Evolutionary conservation across 2,888 invertebrate species (phyloP), one percentile per base, ranked within the genome.

Genomic region (Bedellia somnulentella): DNA sequence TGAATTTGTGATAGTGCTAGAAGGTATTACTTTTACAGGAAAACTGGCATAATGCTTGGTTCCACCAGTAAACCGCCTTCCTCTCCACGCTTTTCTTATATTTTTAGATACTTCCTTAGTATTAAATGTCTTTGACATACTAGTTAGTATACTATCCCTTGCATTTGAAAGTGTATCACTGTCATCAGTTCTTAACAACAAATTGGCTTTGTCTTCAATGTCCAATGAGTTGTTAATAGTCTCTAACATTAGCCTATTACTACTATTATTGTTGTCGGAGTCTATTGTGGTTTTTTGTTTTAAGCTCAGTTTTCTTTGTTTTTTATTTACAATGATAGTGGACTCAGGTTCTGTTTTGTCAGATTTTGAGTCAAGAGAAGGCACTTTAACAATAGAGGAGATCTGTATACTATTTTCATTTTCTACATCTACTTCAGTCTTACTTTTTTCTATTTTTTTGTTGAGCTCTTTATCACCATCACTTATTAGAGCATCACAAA

Each of bases 371-470:
- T 70, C 73, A 54, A 55, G 59, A 51, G 66, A 73, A 75, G 75
- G 75, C 75, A 75, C 75, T 73, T 75, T 71, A 57, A 63, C 66
- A 58, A 56, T 57, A 60, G 68, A 62, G 50, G 73, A 70, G 71
- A 67, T 73, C 71, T 70, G 71, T 68, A 68, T 57, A 70, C 62
- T 73, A 71, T 57, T 70, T 64, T 71, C 71, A 71, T 62, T 70
- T 63, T 73, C 68, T 75, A 75, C 52, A 70, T 70, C 75, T 75
- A 75, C 59, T 50, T 75, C 75, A 75, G 75, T 75, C 75, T 75
- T 75, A 57, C 63, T 53, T 64, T 75, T 73, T 59, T 75, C 71
- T 62, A 68, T 45, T 63, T 70, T 71, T 62, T 73, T 75, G 56
- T 60, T 68, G 62, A 66, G 67, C 58, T 75, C 71, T 52, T 63